These are phyloP conservation scores for Pharmacophagus antenor DNA, from an alignment of 2,888 invertebrate species.

Conservation along the genomic window DNA sequence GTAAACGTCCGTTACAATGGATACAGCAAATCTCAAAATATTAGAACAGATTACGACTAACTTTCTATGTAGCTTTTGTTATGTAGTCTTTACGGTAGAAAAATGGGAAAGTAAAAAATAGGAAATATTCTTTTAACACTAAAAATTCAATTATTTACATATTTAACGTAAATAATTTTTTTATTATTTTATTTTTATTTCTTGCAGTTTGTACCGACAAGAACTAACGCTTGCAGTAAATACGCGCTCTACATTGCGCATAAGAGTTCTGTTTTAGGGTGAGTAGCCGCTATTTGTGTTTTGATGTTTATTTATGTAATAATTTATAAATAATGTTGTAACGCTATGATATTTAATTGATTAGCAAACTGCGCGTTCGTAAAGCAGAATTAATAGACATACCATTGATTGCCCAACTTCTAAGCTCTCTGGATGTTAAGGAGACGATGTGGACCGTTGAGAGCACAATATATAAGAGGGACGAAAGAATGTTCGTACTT, in stretches of 20 bases:
- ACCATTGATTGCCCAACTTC: slow-evolving; percentile 55
- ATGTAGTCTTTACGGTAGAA: too few relatives aligned
- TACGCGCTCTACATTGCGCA: slow-evolving; percentile 61
- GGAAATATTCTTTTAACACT: too few relatives aligned
- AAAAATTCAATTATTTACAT: background rate
- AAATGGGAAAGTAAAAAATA: too few relatives aligned
- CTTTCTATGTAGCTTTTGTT: too few relatives aligned
- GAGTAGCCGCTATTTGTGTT: slow-evolving; percentile 23
- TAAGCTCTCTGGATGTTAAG: slow-evolving; percentile 52
- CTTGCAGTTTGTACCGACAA: slow-evolving; percentile 61
- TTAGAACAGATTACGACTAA: too few relatives aligned
- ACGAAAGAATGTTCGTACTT: slow-evolving; percentile 54
- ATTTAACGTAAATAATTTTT: background rate
- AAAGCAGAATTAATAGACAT: slow-evolving; percentile 62
- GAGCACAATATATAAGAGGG: slow-evolving; percentile 45
- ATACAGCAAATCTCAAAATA: too few relatives aligned
- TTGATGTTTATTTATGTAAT: background rate
- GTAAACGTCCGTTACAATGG: too few relatives aligned
- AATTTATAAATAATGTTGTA: background rate
- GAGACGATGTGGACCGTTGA: slow-evolving; percentile 60
- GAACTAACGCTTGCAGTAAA: slow-evolving; percentile 44
- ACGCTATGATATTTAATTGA: slow-evolving; percentile 8
- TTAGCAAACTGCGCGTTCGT: slow-evolving; percentile 64
- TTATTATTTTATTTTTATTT: background rate
- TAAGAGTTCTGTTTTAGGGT: slow-evolving; percentile 62